Conservation (phyloP, 2,797 vertebrate genomes). For the Parauchenoglanis ngamensis region DNA sequence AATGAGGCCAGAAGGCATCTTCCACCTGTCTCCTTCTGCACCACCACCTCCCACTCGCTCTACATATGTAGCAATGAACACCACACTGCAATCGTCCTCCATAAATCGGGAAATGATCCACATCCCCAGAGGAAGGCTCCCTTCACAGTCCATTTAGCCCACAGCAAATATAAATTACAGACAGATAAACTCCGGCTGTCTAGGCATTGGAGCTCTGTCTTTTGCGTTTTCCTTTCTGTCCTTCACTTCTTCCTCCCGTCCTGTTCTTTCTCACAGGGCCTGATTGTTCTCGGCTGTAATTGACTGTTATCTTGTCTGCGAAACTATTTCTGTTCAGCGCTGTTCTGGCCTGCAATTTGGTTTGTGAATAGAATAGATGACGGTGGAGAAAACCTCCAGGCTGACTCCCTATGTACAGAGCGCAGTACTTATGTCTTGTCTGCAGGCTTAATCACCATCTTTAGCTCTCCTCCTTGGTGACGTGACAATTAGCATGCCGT, state of each 20-base stretch:
- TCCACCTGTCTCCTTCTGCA: constrained; percentile 60
- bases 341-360: constrained; percentile 55
- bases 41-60: constrained; percentile 44
- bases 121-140: constrained; percentile 63
- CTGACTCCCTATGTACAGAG: constrained; percentile 38
- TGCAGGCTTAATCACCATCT: constrained; percentile 52
- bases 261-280: constrained; percentile 37
- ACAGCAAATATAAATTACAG: constrained; percentile 69
- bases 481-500: constrained; percentile 52
- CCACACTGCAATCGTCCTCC: constrained; percentile 59
- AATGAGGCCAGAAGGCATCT: constrained; percentile 59
- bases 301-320: constrained; percentile 53
- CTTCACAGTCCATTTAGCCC: constrained; percentile 73
- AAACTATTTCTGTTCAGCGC: constrained; percentile 52
- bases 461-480: constrained; percentile 47
- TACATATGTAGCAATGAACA: constrained; percentile 33
- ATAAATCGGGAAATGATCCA: constrained; percentile 70
- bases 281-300: constrained; percentile 55
- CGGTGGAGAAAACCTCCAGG: constrained; percentile 31
- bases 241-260: constrained; percentile 16
- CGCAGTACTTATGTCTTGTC: constrained; percentile 31
- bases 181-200: constrained; percentile 60
- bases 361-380: constrained; percentile 52
- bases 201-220: constrained; percentile 23
- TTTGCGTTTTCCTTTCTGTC: constrained; percentile 6